A percentile compares a stretch with the other conserved stretches of the same genome.
Conservation (phyloP, 2,113 vertebrate species). For the Gadus chalcogrammus region DNA sequence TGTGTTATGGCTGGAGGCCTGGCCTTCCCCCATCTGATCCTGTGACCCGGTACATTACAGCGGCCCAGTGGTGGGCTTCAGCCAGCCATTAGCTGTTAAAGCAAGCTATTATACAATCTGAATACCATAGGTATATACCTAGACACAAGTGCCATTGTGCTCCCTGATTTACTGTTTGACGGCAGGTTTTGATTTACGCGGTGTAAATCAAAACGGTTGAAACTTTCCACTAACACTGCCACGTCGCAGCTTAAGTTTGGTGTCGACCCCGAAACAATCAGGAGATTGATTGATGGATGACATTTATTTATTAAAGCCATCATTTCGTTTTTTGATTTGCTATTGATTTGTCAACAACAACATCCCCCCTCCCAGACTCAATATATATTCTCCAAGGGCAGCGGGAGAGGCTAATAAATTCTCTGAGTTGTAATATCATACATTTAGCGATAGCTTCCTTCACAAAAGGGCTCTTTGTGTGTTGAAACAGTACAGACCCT, state of each 20-base stretch:
- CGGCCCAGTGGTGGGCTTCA: conserved; percentile 61
- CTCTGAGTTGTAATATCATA: background rate
- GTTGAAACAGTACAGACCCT: conserved; percentile 30
- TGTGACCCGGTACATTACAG: conserved; percentile 73
- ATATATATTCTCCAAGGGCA: too few species aligned
- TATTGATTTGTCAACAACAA: too few species aligned
- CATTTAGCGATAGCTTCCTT: conserved; percentile 36
- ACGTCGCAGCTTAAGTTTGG: too few species aligned
- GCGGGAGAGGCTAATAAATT: too few species aligned
- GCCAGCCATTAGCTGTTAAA: conserved; percentile 51
- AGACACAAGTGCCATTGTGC: conserved; percentile 50
- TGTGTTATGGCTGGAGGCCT: conserved; percentile 72
- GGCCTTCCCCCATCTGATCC: conserved; percentile 73
- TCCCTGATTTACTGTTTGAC: conserved; percentile 13
- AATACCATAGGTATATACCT: conserved; percentile 23
- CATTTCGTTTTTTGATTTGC: too few species aligned
- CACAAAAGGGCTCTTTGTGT: conserved; percentile 12
- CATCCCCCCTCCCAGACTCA: too few species aligned
- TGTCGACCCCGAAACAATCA: too few species aligned
- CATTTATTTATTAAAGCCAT: too few species aligned
- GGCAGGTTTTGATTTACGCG: too few species aligned
- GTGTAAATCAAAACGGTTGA: too few species aligned
- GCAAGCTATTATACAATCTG: conserved; percentile 63
- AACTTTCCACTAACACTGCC: too few species aligned
- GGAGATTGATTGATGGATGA: too few species aligned